A percentile compares a stretch with the other conserved stretches of the same genome.
These are phyloP conservation scores for Pseudomugil gertrudae DNA, from an alignment of 2,797 vertebrate species.

Conservation along the genomic window DNA sequence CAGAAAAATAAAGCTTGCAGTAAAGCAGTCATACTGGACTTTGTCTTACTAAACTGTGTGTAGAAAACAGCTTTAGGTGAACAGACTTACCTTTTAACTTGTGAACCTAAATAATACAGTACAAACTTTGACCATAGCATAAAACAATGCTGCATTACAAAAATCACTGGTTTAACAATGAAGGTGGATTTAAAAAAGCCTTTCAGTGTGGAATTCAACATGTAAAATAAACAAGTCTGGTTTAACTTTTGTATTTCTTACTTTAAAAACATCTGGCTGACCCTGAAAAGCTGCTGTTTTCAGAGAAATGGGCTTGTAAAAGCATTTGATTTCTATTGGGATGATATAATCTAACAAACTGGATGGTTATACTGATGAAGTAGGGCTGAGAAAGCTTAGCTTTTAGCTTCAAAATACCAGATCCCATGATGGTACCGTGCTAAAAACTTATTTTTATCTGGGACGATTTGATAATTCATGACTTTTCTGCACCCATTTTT, in stretches of 20 bases:
- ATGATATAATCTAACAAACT: background rate
- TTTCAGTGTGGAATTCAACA: background rate
- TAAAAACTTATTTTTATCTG: too few species aligned
- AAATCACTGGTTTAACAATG: background rate
- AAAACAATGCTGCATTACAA: conserved; percentile 11
- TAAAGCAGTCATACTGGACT: conserved; percentile 61
- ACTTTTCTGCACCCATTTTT: too few species aligned
- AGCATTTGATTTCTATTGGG: background rate
- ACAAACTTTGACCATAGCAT: background rate
- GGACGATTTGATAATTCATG: too few species aligned
- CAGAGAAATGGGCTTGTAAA: too few species aligned
- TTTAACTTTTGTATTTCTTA: background rate
- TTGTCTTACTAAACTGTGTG: conserved; percentile 54
- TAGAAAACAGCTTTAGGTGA: conserved; percentile 7
- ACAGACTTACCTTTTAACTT: background rate
- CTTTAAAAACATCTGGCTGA: background rate
- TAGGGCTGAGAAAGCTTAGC: background rate
- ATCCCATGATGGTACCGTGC: background rate
- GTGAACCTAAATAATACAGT: conserved; percentile 7
- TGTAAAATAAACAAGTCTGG: too few species aligned
- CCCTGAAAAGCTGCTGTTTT: background rate
- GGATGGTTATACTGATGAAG: background rate
- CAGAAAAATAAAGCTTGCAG: conserved; percentile 8
- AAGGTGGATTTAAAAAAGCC: background rate
- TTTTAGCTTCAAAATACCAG: background rate